phyloP scores from a whole-genome alignment of 2,113 vertebrate genomes.

The Gymnobelideus leadbeateri region DNA sequence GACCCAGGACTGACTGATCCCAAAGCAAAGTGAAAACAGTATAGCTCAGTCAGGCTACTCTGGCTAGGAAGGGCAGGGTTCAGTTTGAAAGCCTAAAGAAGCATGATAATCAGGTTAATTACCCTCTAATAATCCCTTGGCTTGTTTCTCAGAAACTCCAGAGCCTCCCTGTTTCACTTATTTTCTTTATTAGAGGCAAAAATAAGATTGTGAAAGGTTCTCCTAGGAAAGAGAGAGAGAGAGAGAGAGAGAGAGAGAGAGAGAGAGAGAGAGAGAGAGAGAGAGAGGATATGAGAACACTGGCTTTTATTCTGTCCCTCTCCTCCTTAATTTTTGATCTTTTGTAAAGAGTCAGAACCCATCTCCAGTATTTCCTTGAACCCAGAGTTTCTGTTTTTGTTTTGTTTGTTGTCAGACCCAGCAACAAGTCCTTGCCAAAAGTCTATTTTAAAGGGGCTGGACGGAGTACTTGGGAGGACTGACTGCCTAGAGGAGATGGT shows the following conservation, averaged over 20 bases:
- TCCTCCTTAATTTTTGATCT: neutral
- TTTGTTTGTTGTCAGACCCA: neutral
- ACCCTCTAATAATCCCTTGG: neutral
- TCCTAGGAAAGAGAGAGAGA: neutral
- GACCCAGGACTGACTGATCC: neutral
- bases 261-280: no score
- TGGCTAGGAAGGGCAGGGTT: constrained; percentile 3
- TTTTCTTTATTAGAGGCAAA: neutral
- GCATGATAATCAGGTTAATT: neutral
- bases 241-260: neutral
- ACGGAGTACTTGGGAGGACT: neutral
- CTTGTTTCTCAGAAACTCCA: constrained; percentile 6
- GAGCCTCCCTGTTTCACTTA: neutral
- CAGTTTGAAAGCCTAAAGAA: neutral
- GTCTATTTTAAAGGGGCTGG: neutral
- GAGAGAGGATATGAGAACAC: neutral
- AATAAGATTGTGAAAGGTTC: neutral
- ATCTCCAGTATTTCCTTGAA: neutral
- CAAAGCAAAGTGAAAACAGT: neutral
- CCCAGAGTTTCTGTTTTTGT: neutral
- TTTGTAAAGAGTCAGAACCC: neutral
- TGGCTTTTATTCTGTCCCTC: neutral
- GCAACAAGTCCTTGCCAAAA: neutral
- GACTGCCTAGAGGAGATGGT: neutral
- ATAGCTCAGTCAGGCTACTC: neutral